A percentile compares a stretch with the other conserved stretches of the same genome.
Conservation (phyloP, 2,888 invertebrate genomes). For the Meiosimyza platycephala region DNA sequence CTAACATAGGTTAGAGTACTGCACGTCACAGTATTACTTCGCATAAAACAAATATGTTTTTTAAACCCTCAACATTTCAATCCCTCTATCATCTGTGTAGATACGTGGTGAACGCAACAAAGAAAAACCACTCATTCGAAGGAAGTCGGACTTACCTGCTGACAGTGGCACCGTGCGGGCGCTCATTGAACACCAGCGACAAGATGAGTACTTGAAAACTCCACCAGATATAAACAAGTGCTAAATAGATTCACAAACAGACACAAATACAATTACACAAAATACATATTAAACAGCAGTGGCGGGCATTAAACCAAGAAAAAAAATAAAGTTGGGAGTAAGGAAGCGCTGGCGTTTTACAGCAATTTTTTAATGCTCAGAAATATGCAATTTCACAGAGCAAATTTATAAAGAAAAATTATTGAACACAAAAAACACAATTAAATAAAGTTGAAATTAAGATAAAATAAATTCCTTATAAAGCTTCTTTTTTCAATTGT, state of each 20-base stretch:
- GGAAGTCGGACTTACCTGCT: constrained; percentile 95
- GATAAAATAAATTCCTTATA: neutral
- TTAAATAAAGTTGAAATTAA: neutral
- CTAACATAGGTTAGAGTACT: no score
- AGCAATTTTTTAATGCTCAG: constrained; percentile 18
- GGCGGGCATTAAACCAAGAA: constrained; percentile 9
- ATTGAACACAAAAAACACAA: constrained; percentile 1
- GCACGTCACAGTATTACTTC: neutral
- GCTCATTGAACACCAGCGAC: constrained; percentile 90
- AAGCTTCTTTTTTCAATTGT: neutral
- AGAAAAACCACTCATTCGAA: constrained; percentile 89
- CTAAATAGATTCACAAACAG: constrained; percentile 69
- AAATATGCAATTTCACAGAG: neutral
- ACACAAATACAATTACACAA: constrained; percentile 3
- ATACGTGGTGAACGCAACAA: constrained; percentile 70
- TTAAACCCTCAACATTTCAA: neutral
- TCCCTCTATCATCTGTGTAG: constrained; percentile 26
- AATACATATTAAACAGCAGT: neutral
- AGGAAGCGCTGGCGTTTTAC: constrained; percentile 40
- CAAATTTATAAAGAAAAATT: neutral
- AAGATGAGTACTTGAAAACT: constrained; percentile 89
- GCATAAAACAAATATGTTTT: neutral
- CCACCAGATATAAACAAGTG: constrained; percentile 89
- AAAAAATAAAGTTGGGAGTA: constrained; percentile 36
- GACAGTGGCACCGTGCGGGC: constrained; percentile 92